phyloP scores from a whole-genome alignment of 2,797 vertebrate species.

The Champsocephalus esox region DNA sequence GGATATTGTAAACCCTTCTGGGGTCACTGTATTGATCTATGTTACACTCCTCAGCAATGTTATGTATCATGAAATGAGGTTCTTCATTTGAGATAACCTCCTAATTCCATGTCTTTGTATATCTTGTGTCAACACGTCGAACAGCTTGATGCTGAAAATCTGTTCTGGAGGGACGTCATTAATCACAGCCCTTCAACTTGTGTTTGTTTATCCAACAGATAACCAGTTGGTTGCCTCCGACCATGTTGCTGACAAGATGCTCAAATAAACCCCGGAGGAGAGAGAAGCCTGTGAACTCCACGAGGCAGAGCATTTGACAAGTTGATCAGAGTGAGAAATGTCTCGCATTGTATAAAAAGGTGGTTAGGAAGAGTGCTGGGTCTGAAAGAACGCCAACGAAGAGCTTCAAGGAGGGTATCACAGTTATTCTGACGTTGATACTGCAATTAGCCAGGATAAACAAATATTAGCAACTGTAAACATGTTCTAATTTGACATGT shows the following conservation, averaged over 20 bases:
- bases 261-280: constrained; percentile 11
- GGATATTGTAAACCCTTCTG: not conserved
- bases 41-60: not conserved
- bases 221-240: constrained; percentile 20
- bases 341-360: not conserved
- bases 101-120: not conserved
- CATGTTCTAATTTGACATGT: too few species aligned
- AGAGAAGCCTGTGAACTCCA: constrained; percentile 1
- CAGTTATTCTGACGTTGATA: not conserved
- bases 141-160: constrained; percentile 11
- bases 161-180: constrained; percentile 7
- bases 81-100: not conserved
- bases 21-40: not conserved
- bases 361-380: not conserved
- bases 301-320: not conserved
- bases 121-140: constrained; percentile 13
- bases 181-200: constrained; percentile 6
- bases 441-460: constrained; percentile 3
- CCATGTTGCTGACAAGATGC: constrained; percentile 17
- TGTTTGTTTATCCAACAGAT: constrained; percentile 19
- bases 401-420: not conserved
- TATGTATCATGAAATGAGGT: not conserved
- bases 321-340: constrained; percentile 21
- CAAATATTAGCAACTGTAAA: not conserved
- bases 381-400: not conserved